These are phyloP conservation scores for Apotomis betuletana DNA, from an alignment of 2,888 invertebrate genomes.

Conservation along the genomic window DNA sequence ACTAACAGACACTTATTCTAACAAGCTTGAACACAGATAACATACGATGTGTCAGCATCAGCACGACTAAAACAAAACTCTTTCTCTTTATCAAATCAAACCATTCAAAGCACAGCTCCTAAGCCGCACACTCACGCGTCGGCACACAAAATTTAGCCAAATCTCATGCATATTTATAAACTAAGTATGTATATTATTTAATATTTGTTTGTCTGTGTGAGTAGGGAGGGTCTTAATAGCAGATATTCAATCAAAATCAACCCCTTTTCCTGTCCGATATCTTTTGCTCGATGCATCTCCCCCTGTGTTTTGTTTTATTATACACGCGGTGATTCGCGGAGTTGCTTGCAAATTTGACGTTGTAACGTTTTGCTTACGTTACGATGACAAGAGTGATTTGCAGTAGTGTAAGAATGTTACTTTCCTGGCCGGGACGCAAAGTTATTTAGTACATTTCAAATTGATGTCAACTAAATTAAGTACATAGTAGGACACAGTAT, in stretches of 20 bases:
- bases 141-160: conserved; percentile 67
- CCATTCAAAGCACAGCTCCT: conserved; percentile 37
- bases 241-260: conserved; percentile 84
- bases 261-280: conserved; percentile 80
- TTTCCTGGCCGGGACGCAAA: background rate
- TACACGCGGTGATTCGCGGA: conserved; percentile 19
- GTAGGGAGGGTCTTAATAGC: conserved; percentile 78
- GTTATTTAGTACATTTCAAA: no score
- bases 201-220: conserved; percentile 72
- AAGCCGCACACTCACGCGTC: conserved; percentile 50
- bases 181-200: conserved; percentile 79
- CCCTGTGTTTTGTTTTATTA: conserved; percentile 68
- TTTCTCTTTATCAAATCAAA: conserved; percentile 33
- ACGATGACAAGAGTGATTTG: background rate
- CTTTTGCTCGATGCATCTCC: conserved; percentile 77
- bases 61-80: conserved; percentile 26
- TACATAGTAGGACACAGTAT: no score
- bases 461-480: no score
- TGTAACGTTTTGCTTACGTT: conserved; percentile 12
- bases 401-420: background rate
- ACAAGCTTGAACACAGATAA: background rate
- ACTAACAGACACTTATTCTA: background rate
- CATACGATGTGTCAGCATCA: conserved; percentile 1
- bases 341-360: conserved; percentile 26
- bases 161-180: conserved; percentile 82